Percentiles rank a stretch among this genome's conserved stretches.
phyloP scores from a whole-genome alignment of 2,113 vertebrate species.

The Hipposideros armiger region DNA sequence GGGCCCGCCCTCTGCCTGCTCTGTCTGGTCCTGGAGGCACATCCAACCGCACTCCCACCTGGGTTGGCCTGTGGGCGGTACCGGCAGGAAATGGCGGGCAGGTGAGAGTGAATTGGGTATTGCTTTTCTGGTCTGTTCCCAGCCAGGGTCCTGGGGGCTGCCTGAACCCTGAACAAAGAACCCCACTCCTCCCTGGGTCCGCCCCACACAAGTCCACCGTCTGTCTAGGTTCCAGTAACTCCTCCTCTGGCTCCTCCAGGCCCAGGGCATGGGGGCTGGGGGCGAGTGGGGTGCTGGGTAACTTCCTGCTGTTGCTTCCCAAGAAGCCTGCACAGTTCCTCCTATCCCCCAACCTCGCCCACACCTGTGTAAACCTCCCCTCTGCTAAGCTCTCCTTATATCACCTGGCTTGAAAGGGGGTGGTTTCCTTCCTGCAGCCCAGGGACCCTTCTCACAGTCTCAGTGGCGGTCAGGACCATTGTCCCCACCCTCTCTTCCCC shows the following conservation, averaged over 20 bases:
- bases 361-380: fast-evolving
- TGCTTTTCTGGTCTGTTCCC: no score
- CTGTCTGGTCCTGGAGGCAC: background rate
- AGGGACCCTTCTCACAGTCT: background rate
- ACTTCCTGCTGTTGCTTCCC: no score
- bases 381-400: background rate
- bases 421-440: background rate
- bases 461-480: fast-evolving
- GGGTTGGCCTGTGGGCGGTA: no score
- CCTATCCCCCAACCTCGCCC: fast-evolving
- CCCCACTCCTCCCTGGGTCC: background rate
- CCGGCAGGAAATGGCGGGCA: no score
- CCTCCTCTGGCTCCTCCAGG: background rate
- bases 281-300: background rate
- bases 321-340: background rate
- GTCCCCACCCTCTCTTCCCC: no score
- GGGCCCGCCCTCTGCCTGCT: fast-evolving
- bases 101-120: fast-evolving
- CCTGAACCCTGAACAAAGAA: background rate
- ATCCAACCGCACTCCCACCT: no score
- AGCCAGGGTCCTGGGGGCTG: background rate
- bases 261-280: no score
- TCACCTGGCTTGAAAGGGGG: fast-evolving
- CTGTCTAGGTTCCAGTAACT: background rate
- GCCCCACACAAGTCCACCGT: background rate